phyloP scores from a whole-genome alignment of 2,888 invertebrate genomes.

The Doris montereyensis region DNA sequence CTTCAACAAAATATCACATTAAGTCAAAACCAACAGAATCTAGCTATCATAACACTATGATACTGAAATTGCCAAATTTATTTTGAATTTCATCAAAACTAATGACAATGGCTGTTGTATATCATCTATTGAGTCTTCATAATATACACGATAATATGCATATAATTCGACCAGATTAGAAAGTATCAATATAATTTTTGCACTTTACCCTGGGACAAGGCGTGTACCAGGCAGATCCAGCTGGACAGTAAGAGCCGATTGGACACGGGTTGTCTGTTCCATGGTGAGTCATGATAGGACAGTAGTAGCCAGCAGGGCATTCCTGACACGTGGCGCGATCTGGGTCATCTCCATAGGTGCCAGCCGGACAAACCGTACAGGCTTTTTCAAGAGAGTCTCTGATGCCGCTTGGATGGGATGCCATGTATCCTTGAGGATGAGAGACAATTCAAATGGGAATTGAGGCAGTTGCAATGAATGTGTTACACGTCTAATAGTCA shows the following conservation, averaged over 20 bases:
- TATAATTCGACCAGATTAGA: no score
- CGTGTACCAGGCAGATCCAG: conserved; percentile 50
- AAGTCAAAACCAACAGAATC: no score
- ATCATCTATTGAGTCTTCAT: no score
- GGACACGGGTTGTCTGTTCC: conserved; percentile 59
- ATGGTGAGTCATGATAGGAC: conserved; percentile 64
- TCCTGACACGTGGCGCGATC: conserved; percentile 57
- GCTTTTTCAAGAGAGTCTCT: conserved; percentile 54
- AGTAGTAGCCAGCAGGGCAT: conserved; percentile 70
- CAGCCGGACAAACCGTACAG: conserved; percentile 65
- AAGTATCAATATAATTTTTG: no score
- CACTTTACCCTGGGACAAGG: conserved; percentile 65
- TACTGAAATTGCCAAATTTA: no score
- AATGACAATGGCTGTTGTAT: no score
- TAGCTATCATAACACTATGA: no score
- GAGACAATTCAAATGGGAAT: background rate
- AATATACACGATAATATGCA: no score
- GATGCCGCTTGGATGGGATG: conserved; percentile 58
- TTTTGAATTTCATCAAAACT: no score
- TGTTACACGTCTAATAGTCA: no score
- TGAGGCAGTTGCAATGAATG: no score
- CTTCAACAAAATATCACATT: no score
- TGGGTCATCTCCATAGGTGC: conserved; percentile 67
- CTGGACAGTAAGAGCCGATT: conserved; percentile 63
- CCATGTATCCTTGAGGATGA: conserved; percentile 47